Base-by-base conservation (phyloP, 2,797 vertebrate genomes). In the Pangasius mekongensis region DNA sequence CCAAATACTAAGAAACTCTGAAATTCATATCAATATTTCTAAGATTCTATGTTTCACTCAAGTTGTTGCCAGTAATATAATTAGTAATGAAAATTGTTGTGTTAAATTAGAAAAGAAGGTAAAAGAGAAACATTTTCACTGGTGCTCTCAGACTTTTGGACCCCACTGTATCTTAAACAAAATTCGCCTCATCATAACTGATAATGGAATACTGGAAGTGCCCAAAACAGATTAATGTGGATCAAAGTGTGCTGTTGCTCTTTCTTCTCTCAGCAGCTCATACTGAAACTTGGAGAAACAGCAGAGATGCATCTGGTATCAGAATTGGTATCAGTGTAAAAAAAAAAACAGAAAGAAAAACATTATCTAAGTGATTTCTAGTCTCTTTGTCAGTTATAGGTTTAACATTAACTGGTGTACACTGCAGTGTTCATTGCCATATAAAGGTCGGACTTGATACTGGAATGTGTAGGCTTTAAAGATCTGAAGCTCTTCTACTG, bases 401-500 rank as follows among this genome's bases (percentile, higher is more conserved):
- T 54, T 54, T n/a, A 78, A 33, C n/a, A 54, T 33, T 56, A 56
- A 78, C 27, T 43, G 47, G 47, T 52, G 49, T 20, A 36, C 52
- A n/a, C 11, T 16, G 22, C 22, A 60, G 22, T 43, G 58, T 3
- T 62, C 36, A 16, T 82, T 62, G 11, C 80, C 58, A 16, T 82
- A 82, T 43, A 43, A 43, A 82, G 36, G 33, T n/a, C 8, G 56
- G 33, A 27, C 36, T 43, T 82, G 56, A 82, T 24, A 60, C 78
- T 39, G 56, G 54, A 81, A 81, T 60, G 54, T 27, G 52, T 80
- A 54, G 33, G 13, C 64, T 84, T 54, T 60, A 76, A 78, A 78
- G 69, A 85, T 88, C 54, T 87, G 39, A 89, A 69, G 88, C 52
- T 30, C 58, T 39, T 56, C n/a, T 82, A 39, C 33, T 30, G 11